phyloP scores from a whole-genome alignment of 1,140 invertebrate genomes.

The Nebria ingens region DNA sequence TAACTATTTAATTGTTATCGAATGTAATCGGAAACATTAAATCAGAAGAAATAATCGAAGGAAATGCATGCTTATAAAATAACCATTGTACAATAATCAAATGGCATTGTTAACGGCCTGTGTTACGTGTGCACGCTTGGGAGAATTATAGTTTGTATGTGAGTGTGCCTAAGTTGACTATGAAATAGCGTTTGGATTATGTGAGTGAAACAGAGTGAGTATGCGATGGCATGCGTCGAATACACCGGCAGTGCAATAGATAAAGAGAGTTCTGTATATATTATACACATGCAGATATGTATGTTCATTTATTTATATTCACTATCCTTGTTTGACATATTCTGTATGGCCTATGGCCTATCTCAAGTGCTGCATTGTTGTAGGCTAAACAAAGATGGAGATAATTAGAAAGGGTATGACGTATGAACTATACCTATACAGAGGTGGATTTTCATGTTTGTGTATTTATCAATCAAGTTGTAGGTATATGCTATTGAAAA shows the following conservation, averaged over 20 bases:
- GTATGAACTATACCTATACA: neutral
- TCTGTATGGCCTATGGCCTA: too few species aligned
- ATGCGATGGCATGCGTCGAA: neutral
- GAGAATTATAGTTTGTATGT: neutral
- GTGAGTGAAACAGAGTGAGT: neutral
- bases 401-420: neutral
- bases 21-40: constrained; percentile 1
- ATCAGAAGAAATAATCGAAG: neutral
- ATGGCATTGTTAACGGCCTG: neutral
- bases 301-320: too few species aligned
- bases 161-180: neutral
- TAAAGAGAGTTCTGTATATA: neutral
- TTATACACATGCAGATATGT: too few species aligned
- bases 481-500: too few species aligned
- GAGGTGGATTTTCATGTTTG: neutral
- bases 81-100: neutral
- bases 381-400: neutral
- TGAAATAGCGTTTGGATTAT: too few species aligned
- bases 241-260: neutral
- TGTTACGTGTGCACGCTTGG: neutral
- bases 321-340: too few species aligned
- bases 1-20: too few species aligned
- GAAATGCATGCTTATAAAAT: neutral
- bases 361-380: neutral
- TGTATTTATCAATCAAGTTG: too few species aligned